Percentiles rank a stretch among this genome's conserved stretches.
These are phyloP conservation scores for Zelostemma sp. DNA, from an alignment of 1,140 invertebrate species.

Conservation along the genomic window DNA sequence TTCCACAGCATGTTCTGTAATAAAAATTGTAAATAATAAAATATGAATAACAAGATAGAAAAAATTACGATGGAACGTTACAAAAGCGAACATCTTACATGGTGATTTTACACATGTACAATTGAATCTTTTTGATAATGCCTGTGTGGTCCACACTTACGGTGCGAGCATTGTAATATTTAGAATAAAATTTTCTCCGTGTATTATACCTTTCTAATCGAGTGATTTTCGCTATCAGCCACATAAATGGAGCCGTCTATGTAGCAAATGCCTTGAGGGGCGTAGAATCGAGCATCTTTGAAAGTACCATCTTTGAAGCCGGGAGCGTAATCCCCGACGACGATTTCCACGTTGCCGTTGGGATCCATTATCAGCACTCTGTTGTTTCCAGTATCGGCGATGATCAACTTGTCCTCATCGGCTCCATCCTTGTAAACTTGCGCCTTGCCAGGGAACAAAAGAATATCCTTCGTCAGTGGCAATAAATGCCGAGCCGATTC, in stretches of 20 bases:
- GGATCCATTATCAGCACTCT: conserved; percentile 76
- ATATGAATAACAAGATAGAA: too few relatives aligned
- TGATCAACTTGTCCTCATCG: conserved; percentile 73
- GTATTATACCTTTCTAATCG: conserved; percentile 84
- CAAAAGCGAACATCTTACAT: too few relatives aligned
- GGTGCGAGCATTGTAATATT: too few relatives aligned
- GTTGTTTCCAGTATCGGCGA: conserved; percentile 83
- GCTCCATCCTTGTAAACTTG: conserved; percentile 40
- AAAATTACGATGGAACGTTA: too few relatives aligned
- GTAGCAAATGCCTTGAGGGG: conserved; percentile 84
- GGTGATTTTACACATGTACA: too few relatives aligned
- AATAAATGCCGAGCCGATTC: conserved; percentile 70
- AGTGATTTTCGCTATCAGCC: conserved; percentile 94
- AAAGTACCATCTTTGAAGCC: conserved; percentile 84
- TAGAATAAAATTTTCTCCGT: too few relatives aligned
- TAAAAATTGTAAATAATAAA: too few relatives aligned
- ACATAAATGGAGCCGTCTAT: conserved; percentile 75
- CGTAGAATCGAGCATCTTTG: conserved; percentile 78
- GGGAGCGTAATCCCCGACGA: conserved; percentile 78
- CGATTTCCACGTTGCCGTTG: conserved; percentile 76
- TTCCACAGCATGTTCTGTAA: too few relatives aligned
- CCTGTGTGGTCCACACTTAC: too few relatives aligned
- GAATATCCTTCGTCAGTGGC: conserved; percentile 66
- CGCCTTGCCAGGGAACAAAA: conserved; percentile 78
- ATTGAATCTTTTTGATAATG: too few relatives aligned